Evolutionary conservation across 2,888 invertebrate genomes (phyloP).

Genomic region (Hofmannophila pseudospretella): DNA sequence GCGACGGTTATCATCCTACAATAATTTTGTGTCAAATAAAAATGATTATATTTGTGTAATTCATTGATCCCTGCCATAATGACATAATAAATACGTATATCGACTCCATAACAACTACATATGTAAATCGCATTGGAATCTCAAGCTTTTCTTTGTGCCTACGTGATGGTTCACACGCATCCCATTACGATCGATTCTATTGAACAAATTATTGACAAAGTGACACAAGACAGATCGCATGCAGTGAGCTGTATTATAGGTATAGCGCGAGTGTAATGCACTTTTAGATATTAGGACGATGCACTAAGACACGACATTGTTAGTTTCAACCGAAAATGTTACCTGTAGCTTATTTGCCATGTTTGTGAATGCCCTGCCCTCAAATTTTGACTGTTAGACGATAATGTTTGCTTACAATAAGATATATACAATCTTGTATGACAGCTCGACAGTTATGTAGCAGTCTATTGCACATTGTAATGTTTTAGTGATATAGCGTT

Average conservation of each 20-base stretch:
- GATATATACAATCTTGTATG: neutral
- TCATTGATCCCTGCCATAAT: too few relatives aligned
- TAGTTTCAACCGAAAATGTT: constrained; percentile 4
- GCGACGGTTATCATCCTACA: too few relatives aligned
- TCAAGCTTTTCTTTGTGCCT: neutral
- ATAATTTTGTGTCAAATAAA: too few relatives aligned
- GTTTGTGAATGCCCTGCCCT: constrained; percentile 9
- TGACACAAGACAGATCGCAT: constrained; percentile 23
- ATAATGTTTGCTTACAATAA: neutral
- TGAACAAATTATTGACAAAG: neutral
- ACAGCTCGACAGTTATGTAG: constrained; percentile 1
- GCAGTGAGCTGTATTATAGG: constrained; percentile 20
- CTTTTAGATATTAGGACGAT: constrained; percentile 12
- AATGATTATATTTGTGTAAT: too few relatives aligned
- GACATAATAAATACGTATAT: too few relatives aligned
- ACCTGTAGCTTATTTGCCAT: constrained; percentile 7
- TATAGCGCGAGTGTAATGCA: constrained; percentile 41
- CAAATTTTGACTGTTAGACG: constrained; percentile 1
- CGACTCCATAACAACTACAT: too few relatives aligned
- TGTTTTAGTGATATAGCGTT: constrained; percentile 1
- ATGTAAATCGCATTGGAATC: too few relatives aligned
- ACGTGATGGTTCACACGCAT: neutral
- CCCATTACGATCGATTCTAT: neutral
- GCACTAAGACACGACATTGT: constrained; percentile 4
- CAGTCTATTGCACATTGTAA: constrained; percentile 4